Percentiles rank a stretch among this genome's conserved stretches.
Conservation (phyloP, 2,888 invertebrate species). For the Melanophora roralis region DNA sequence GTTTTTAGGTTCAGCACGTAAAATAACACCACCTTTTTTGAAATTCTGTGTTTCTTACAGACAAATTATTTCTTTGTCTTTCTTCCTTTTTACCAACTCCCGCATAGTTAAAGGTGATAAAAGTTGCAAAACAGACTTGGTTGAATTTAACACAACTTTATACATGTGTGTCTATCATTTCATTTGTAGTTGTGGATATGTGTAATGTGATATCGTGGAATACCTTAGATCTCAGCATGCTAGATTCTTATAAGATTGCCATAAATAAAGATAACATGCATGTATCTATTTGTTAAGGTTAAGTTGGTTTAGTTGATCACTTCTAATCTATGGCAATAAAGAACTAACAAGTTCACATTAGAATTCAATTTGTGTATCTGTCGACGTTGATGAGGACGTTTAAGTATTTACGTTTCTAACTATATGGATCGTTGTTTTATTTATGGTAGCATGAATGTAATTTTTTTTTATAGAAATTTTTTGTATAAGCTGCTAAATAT, state of each 20-base stretch:
- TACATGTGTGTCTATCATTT: background rate
- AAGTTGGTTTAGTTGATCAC: conserved; percentile 12
- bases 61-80: background rate
- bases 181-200: background rate
- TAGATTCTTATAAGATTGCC: conserved; percentile 49
- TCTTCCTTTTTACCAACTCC: conserved; percentile 36
- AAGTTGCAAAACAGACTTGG: conserved; percentile 42
- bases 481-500: conserved; percentile 39
- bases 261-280: background rate
- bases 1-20: too few species aligned
- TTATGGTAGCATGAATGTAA: background rate
- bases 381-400: conserved; percentile 26
- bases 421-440: background rate
- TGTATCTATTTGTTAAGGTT: too few species aligned
- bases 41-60: conserved; percentile 14
- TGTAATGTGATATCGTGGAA: conserved; percentile 41
- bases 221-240: conserved; percentile 57
- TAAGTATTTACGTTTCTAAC: background rate
- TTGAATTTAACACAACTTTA: conserved; percentile 10
- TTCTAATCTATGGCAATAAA: conserved; percentile 57
- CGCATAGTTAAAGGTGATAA: conserved; percentile 58
- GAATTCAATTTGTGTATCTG: conserved; percentile 61
- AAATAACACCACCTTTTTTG: conserved; percentile 8
- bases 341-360: conserved; percentile 62
- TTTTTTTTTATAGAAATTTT: background rate